phyloP scores from a whole-genome alignment of 1,140 invertebrate genomes.

The Latrodectus geometricus region DNA sequence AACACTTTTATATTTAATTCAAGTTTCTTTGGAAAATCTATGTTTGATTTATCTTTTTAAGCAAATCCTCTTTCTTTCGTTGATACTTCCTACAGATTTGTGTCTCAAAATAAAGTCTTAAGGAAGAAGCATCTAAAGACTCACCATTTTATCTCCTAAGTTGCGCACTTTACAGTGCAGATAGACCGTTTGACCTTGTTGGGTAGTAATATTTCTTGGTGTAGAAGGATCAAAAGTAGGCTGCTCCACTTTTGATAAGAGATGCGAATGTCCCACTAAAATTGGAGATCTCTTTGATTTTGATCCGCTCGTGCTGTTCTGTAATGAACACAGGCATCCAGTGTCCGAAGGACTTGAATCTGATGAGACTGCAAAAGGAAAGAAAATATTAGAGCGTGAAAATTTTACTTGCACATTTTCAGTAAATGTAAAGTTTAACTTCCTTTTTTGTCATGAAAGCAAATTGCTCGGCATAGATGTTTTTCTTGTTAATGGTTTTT shows the following conservation, averaged over 20 bases:
- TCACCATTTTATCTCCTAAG: constrained; percentile 87
- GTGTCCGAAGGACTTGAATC: background rate
- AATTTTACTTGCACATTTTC: background rate
- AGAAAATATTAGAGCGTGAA: background rate
- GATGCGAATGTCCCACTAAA: constrained; percentile 51
- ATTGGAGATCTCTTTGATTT: constrained; percentile 37
- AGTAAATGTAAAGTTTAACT: no score
- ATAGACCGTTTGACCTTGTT: constrained; percentile 81
- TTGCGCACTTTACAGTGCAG: constrained; percentile 85
- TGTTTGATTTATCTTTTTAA: no score
- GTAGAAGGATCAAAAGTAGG: constrained; percentile 65
- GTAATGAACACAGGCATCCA: constrained; percentile 1
- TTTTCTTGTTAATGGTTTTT: no score
- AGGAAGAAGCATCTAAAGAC: constrained; percentile 65
- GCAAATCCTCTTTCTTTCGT: no score
- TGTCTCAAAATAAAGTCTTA: no score
- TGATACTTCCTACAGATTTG: no score
- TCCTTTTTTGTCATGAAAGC: no score
- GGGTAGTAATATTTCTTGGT: constrained; percentile 80
- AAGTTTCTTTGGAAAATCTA: no score
- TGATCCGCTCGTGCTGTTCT: constrained; percentile 10
- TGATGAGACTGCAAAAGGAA: background rate
- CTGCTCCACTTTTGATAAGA: constrained; percentile 59
- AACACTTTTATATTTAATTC: no score
- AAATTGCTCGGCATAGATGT: no score